Conservation (phyloP, 2,797 vertebrate genomes). For the Tolypeutes matacus region DNA sequence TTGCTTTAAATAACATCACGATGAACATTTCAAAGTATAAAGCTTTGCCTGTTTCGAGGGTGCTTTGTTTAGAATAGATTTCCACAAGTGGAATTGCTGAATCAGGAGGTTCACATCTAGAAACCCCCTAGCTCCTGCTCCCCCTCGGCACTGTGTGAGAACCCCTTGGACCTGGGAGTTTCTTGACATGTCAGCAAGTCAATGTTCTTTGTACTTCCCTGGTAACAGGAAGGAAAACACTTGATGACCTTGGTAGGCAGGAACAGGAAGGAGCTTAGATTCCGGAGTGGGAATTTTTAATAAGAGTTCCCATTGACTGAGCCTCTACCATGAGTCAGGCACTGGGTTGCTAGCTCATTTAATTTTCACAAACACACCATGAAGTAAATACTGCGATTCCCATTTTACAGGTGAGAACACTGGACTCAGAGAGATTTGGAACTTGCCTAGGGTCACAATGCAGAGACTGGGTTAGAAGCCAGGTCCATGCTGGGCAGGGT, state of each 20-base stretch:
- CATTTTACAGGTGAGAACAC: not conserved
- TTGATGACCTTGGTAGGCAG: not conserved
- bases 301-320: not conserved
- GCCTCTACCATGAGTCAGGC: not conserved
- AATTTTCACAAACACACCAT: not conserved
- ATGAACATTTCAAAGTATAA: not conserved
- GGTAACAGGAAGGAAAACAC: not conserved
- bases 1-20: too few species aligned
- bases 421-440: not conserved
- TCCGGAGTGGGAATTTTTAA: not conserved
- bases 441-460: not conserved
- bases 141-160: not conserved
- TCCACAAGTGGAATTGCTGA: constrained; percentile 25
- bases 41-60: not conserved
- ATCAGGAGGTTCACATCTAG: not conserved
- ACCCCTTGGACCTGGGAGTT: accelerated
- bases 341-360: not conserved
- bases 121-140: not conserved
- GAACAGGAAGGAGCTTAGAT: not conserved
- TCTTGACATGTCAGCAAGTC: not conserved
- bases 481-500: too few species aligned
- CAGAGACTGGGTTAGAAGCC: not conserved
- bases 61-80: not conserved
- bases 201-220: not conserved
- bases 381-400: not conserved